Conservation (phyloP, 2,797 vertebrate genomes). For the Cryptoblepharus egeriae region DNA sequence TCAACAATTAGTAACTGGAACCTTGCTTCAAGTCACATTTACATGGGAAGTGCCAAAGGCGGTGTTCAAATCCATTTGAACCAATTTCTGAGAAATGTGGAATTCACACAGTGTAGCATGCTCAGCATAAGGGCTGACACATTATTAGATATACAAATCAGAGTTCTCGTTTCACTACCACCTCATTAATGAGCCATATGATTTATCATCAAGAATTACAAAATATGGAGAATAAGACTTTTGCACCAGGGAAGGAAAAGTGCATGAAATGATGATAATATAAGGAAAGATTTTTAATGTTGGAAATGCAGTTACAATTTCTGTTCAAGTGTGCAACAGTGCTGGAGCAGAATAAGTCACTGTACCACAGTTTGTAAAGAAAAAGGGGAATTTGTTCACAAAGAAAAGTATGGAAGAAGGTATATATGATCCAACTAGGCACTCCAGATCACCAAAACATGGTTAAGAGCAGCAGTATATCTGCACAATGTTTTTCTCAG, state of each 20-base stretch:
- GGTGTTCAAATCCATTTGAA: conserved; percentile 17
- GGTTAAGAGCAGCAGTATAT: neutral
- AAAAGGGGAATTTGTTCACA: neutral
- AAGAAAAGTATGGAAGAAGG: no score
- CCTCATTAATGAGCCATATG: neutral
- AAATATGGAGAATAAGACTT: neutral
- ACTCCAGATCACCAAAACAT: neutral
- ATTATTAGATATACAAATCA: neutral
- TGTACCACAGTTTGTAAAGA: neutral
- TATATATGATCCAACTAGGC: neutral
- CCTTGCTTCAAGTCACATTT: neutral
- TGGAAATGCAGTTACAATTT: neutral
- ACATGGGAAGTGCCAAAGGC: neutral
- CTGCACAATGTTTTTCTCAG: neutral
- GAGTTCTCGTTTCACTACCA: neutral
- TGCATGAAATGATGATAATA: neutral
- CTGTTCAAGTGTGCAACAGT: neutral
- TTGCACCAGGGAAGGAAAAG: neutral
- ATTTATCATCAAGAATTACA: neutral
- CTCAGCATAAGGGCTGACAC: accelerated
- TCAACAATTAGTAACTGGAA: conserved; percentile 19
- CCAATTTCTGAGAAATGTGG: conserved; percentile 13
- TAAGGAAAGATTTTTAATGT: neutral
- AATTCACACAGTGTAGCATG: neutral
- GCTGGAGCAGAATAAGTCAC: no score